Base-by-base conservation (phyloP, 1,140 invertebrate species). In the Hermatobates lingyangjiaoensis region DNA sequence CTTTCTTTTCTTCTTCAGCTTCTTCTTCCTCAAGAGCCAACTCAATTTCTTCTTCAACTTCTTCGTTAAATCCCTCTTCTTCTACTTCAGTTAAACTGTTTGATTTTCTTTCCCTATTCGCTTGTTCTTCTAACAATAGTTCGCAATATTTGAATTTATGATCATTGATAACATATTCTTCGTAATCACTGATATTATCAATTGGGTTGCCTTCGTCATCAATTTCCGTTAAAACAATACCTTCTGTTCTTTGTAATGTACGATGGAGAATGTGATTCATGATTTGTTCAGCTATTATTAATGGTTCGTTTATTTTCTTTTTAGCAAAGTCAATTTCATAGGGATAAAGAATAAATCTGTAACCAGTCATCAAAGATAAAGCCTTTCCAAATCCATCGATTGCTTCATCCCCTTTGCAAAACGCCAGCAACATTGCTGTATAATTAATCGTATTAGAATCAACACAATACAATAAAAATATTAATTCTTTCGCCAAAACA, bases 401-500 rank as follows among this genome's bases (percentile, higher is more conserved):
- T 2, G 70, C 67, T 60, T 72, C 60, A 12, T 58, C 50, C 54
- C 64, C 69, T 62, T 76, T 77, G 56, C 74, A 76, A 60, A 77
- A 74, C 14, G 68, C 68, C 45, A 78, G 57, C 18, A 79, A 55
- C 53, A 77, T 63, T 1, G 68, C 71, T 0, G 72, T 70, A 60
- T 78, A 78, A 58, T 77, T 76, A 51, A 76, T 64, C 18, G 57
- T 55, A 48, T 71, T 49, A 48, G 63, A 54, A 50, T 65, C 53
- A 5, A 63, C 58, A 57, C 66, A 61, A 58, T 68, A 79, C 54
- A 77, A 59, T 52, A 70, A 66, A 47, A 68, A 72, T 2, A 79
- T 56, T 50, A 77, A 65, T 50, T 72, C 59, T 58, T 74, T 74
- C 1, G 65, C 63, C 26, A 71, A 54, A 39, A 58, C 61, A 38